These are phyloP conservation scores for Mirza zaza DNA, from an alignment of 2,113 vertebrate genomes.

Conservation along the genomic window DNA sequence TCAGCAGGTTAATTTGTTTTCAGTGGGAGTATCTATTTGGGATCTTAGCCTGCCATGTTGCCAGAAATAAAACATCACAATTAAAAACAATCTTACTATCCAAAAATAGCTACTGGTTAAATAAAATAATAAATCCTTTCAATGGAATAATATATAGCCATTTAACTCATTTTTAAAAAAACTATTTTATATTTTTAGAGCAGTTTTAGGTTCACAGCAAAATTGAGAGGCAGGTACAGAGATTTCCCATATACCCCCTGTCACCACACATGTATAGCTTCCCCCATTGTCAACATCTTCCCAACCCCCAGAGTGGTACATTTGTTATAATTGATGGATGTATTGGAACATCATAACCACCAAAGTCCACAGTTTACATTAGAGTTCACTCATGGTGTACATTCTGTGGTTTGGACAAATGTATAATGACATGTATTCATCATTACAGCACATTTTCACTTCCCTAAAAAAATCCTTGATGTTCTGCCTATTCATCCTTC, in stretches of 20 bases:
- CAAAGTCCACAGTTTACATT: neutral
- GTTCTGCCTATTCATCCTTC: neutral
- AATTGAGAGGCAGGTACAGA: neutral
- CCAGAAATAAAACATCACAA: neutral
- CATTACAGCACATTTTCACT: neutral
- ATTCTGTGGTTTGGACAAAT: neutral
- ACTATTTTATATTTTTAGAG: neutral
- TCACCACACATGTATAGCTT: neutral
- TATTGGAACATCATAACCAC: neutral
- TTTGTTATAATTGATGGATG: neutral
- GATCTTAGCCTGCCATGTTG: neutral
- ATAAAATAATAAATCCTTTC: neutral
- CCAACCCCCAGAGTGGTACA: neutral
- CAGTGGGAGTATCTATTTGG: neutral
- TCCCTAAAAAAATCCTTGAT: neutral
- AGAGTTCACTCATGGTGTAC: neutral
- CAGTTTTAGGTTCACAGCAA: neutral
- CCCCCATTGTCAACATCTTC: too few relatives aligned
- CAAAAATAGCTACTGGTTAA: neutral
- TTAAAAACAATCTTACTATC: constrained; percentile 7
- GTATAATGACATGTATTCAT: neutral
- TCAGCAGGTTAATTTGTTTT: constrained; percentile 23
- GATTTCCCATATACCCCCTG: neutral
- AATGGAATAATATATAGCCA: neutral
- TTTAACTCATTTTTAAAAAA: neutral